Evolutionary conservation across 2,888 invertebrate species (phyloP), one percentile per base, ranked within the genome.

Genomic region (Parthenolecanium corni): DNA sequence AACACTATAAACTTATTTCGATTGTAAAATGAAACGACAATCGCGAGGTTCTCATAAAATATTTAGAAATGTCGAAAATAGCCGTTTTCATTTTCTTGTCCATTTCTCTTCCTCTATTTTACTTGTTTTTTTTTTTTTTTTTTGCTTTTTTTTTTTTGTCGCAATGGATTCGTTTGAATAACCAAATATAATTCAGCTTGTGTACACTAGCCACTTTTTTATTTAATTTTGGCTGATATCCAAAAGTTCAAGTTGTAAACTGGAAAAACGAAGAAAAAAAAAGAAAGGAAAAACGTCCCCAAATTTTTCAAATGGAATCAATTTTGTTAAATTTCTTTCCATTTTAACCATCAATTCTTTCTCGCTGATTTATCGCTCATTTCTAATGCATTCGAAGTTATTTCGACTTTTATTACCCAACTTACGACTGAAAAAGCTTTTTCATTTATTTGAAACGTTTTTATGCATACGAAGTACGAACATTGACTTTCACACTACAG

Each of bases 401-500:
- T 42, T 56, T 36, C 42, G 56, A 56, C 44, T 42, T 56, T 56
- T 56, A 56, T 56, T 56, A 44, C 56, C 56, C 56, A 44, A 40
- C 23, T 54, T 40, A 38, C 56, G 56, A 56, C 11, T 44, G 44
- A 44, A 56, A 56, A 56, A 56, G 44, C 44, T 42, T 56, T 56
- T 42, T 44, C 56, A 56, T 44, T 44, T 44, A 25, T 38, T 40
- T 40, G 53, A 40, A 18, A 9, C 21, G 40, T 18, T 38, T 31
- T 40, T 18, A 14, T n/a, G 44, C 18, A 16, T 44, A 44, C 31
- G 31, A 31, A 31, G 9, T 31, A 31, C 31, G 31, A 31, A 9
- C 9, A 9, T 31, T 6, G 31, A 31, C 31, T 31, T 31, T 31
- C 31, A 31, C 31, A 31, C 9, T 31, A 4, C 31, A 14, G 24